A percentile compares a stretch with the other conserved stretches of the same genome.
Conservation (phyloP, 2,888 invertebrate species). For the Andrena camellia region DNA sequence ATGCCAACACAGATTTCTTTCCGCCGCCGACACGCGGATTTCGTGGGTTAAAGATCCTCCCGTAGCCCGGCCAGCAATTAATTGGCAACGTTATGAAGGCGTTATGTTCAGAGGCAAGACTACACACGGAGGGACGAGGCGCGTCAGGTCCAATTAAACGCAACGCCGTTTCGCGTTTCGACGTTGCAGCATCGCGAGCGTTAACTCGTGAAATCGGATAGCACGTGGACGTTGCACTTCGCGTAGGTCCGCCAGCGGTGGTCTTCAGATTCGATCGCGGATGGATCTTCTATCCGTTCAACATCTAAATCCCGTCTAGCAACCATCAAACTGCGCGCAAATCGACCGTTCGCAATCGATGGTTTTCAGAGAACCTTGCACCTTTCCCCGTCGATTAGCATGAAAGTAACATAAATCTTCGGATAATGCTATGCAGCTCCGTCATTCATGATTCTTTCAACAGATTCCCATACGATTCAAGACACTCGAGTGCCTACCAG, state of each 20-base stretch:
- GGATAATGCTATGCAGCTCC: too few relatives aligned
- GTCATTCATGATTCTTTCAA: too few relatives aligned
- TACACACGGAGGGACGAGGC: not conserved
- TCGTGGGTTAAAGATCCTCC: constrained; percentile 10
- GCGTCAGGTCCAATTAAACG: constrained; percentile 30
- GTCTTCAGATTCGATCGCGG: constrained; percentile 16
- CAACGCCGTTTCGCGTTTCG: constrained; percentile 26
- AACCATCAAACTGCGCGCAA: constrained; percentile 30
- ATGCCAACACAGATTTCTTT: not conserved
- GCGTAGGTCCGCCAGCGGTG: constrained; percentile 25
- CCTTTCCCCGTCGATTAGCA: constrained; percentile 17
- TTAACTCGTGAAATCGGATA: constrained; percentile 32
- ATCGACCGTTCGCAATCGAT: constrained; percentile 1
- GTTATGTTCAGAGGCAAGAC: constrained; percentile 19
- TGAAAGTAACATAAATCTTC: not conserved
- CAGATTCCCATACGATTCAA: too few relatives aligned
- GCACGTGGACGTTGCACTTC: constrained; percentile 35
- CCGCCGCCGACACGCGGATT: not conserved
- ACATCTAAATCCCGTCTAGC: not conserved
- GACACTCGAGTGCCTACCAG: too few relatives aligned
- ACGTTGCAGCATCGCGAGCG: constrained; percentile 23
- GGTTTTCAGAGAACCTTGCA: constrained; percentile 22
- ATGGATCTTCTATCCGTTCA: constrained; percentile 14
- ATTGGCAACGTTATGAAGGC: constrained; percentile 15
- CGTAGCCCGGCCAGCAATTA: constrained; percentile 13